These are phyloP conservation scores for Phortica okadai DNA, from an alignment of 2,888 invertebrate species.

Conservation along the genomic window DNA sequence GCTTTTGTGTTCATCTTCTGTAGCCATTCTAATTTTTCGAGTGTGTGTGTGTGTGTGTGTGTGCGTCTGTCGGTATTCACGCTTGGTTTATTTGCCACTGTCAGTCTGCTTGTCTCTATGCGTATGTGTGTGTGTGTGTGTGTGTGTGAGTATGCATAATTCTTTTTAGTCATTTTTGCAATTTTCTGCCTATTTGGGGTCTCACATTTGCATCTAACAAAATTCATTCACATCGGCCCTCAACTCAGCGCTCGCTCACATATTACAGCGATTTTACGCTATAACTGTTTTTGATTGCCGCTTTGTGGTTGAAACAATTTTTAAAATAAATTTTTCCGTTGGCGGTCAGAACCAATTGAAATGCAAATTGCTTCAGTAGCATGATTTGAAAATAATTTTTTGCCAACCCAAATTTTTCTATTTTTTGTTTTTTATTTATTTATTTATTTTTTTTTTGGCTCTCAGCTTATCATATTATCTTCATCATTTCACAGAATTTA, in stretches of 20 bases:
- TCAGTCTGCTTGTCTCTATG: conserved; percentile 61
- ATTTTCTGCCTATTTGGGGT: conserved; percentile 59
- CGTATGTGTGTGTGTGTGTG: conserved; percentile 59
- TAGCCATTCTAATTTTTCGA: conserved; percentile 63
- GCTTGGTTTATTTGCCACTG: conserved; percentile 10
- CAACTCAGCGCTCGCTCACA: conserved; percentile 40
- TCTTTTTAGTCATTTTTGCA: conserved; percentile 64
- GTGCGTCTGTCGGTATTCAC: not conserved
- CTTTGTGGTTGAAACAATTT: conserved; percentile 55
- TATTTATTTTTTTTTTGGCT: not conserved
- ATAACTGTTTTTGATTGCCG: conserved; percentile 71
- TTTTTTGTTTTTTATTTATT: conserved; percentile 4
- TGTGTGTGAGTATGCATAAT: conserved; percentile 43
- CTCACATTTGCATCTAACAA: conserved; percentile 37
- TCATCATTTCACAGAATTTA: conserved; percentile 33
- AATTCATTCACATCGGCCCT: conserved; percentile 69
- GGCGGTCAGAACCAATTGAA: conserved; percentile 55
- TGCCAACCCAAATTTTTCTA: conserved; percentile 26
- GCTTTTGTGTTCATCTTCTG: conserved; percentile 66
- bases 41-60: conserved; percentile 55
- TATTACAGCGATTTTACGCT: conserved; percentile 70
- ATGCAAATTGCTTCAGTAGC: conserved; percentile 66
- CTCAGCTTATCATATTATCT: not conserved
- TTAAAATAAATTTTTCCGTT: conserved; percentile 19
- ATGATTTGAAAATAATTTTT: conserved; percentile 68